Percentiles rank a stretch among this genome's conserved stretches.
Conservation (phyloP, 2,888 invertebrate species). For the Erebia palarica region DNA sequence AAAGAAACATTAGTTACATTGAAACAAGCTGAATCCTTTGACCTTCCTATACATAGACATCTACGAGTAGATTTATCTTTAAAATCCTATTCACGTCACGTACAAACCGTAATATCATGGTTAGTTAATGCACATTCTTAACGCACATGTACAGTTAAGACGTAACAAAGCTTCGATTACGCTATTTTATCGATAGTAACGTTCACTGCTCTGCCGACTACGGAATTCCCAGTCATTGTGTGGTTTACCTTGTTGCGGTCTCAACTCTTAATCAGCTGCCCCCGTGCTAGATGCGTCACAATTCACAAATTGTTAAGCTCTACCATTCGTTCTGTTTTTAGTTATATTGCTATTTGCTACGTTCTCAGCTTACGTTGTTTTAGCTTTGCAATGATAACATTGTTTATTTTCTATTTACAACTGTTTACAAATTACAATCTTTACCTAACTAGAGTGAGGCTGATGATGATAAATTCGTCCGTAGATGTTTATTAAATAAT, state of each 20-base stretch:
- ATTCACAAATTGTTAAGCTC: background rate
- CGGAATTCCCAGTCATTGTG: constrained; percentile 26
- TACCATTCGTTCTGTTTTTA: background rate
- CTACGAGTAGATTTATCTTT: too few species aligned
- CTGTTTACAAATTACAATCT: background rate
- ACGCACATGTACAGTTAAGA: background rate
- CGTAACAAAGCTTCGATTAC: constrained; percentile 1
- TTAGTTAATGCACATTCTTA: background rate
- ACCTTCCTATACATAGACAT: too few species aligned
- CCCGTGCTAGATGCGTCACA: constrained; percentile 23
- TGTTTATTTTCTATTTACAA: background rate
- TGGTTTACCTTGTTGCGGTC: constrained; percentile 27
- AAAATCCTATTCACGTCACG: too few species aligned
- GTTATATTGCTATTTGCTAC: background rate
- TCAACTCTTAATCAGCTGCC: constrained; percentile 16
- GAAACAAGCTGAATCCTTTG: too few species aligned
- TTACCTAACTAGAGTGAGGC: background rate
- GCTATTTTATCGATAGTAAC: constrained; percentile 3
- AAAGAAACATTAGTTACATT: too few species aligned
- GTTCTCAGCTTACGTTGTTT: background rate
- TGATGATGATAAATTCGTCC: background rate
- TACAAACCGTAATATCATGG: too few species aligned
- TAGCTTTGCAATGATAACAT: background rate
- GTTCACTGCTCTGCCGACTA: background rate
- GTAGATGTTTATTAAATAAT: too few species aligned